These are phyloP conservation scores for Cottoperca gobio DNA, from an alignment of 2,797 vertebrate species.

Conservation along the genomic window DNA sequence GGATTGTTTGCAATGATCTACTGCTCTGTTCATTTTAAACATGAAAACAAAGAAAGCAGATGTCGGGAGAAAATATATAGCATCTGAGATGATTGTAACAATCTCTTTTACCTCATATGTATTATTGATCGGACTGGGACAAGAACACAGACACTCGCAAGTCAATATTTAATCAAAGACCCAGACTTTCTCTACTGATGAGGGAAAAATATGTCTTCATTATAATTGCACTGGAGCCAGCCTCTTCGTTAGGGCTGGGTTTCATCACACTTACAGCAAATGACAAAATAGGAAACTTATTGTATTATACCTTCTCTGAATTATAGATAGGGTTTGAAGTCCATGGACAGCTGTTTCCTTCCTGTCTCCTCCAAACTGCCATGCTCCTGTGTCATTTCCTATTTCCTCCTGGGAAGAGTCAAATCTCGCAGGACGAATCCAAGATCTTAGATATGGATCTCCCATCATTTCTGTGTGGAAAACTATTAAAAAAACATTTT, in stretches of 20 bases:
- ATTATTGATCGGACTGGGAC: conserved; percentile 80
- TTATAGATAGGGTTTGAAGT: conserved; percentile 64
- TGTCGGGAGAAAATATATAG: conserved; percentile 46
- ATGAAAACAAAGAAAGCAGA: conserved; percentile 56
- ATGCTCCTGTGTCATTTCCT: conserved; percentile 62
- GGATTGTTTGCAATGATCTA: conserved; percentile 3
- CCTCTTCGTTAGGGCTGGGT: conserved; percentile 55
- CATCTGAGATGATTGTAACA: conserved; percentile 60
- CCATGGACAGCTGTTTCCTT: conserved; percentile 59
- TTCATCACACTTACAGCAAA: conserved; percentile 70
- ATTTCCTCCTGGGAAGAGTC: conserved; percentile 55
- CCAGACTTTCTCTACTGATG: conserved; percentile 62
- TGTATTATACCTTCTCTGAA: conserved; percentile 69
- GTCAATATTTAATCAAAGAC: conserved; percentile 86
- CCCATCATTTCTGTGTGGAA: neutral
- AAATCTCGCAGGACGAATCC: conserved; percentile 25
- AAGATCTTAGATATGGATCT: conserved; percentile 34
- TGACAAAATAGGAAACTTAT: conserved; percentile 66
- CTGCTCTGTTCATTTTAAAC: conserved; percentile 8
- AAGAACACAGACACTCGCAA: conserved; percentile 73
- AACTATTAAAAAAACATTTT: conserved; percentile 23
- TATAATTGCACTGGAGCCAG: conserved; percentile 60
- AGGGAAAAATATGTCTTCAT: conserved; percentile 71
- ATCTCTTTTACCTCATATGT: conserved; percentile 76
- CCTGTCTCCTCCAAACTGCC: conserved; percentile 43